These are phyloP conservation scores for Phaethon lepturus DNA, from an alignment of 2,113 vertebrate species.

Conservation along the genomic window DNA sequence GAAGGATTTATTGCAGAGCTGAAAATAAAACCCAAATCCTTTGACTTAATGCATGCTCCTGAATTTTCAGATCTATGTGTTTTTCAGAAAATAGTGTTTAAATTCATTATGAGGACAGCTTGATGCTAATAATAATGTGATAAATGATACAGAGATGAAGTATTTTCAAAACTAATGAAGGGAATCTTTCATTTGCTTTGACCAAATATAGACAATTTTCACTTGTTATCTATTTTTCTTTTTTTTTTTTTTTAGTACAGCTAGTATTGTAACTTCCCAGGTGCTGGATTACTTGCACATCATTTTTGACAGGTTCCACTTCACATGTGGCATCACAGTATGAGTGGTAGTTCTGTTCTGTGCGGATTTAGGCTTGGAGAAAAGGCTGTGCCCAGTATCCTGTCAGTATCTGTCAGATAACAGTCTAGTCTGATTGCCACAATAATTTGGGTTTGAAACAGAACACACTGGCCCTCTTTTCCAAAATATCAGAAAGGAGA, in stretches of 20 bases:
- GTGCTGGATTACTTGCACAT: neutral
- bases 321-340: neutral
- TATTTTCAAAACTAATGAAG: neutral
- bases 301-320: neutral
- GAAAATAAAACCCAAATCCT: neutral
- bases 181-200: neutral
- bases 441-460: neutral
- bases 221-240: neutral
- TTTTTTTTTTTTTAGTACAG: neutral
- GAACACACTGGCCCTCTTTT: neutral
- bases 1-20: neutral
- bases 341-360: neutral
- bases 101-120: neutral
- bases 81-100: neutral
- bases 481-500: neutral
- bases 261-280: neutral
- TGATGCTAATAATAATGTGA: neutral
- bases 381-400: neutral
- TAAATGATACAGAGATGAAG: neutral
- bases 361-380: neutral
- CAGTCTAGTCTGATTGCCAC: neutral
- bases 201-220: neutral
- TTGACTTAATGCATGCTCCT: neutral
- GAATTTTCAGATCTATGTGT: neutral
- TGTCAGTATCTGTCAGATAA: neutral